A percentile compares a stretch with the other conserved stretches of the same genome.
Evolutionary conservation across 2,888 invertebrate species (phyloP).

Genomic region (Eubasilissa splendida): DNA sequence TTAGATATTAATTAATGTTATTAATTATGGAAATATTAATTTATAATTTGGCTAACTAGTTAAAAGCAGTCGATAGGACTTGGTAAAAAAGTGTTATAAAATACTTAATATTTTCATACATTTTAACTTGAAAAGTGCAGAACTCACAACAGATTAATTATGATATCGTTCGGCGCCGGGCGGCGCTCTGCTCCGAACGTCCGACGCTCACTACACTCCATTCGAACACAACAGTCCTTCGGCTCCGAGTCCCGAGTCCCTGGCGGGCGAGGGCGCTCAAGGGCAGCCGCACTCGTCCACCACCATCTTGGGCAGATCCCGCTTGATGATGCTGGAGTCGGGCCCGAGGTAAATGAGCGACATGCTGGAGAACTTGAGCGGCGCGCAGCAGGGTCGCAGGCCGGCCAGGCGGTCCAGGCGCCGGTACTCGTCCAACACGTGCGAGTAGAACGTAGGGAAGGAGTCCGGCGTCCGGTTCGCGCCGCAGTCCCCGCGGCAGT

Average conservation of each 20-base stretch:
- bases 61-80: constrained; percentile 58
- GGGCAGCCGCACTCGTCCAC: constrained; percentile 97
- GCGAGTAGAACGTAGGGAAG: constrained; percentile 90
- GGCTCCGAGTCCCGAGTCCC: constrained; percentile 1
- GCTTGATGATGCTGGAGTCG: constrained; percentile 91
- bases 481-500: constrained; percentile 91
- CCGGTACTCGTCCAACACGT: constrained; percentile 91
- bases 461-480: constrained; percentile 86
- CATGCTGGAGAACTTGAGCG: constrained; percentile 92
- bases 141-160: constrained; percentile 43
- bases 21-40: constrained; percentile 46
- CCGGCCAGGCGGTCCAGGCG: constrained; percentile 82
- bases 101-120: constrained; percentile 47
- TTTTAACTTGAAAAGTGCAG: constrained; percentile 39
- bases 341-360: constrained; percentile 94
- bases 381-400: constrained; percentile 93
- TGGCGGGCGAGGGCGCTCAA: constrained; percentile 67
- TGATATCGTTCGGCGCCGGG: constrained; percentile 40
- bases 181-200: constrained; percentile 1
- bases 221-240: not conserved
- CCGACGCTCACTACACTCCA: constrained; percentile 9
- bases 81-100: constrained; percentile 59
- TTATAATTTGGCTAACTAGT: constrained; percentile 59
- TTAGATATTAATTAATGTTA: constrained; percentile 47
- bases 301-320: constrained; percentile 95